Conservation (phyloP, 2,888 invertebrate species). For the Aethes cnicana region DNA sequence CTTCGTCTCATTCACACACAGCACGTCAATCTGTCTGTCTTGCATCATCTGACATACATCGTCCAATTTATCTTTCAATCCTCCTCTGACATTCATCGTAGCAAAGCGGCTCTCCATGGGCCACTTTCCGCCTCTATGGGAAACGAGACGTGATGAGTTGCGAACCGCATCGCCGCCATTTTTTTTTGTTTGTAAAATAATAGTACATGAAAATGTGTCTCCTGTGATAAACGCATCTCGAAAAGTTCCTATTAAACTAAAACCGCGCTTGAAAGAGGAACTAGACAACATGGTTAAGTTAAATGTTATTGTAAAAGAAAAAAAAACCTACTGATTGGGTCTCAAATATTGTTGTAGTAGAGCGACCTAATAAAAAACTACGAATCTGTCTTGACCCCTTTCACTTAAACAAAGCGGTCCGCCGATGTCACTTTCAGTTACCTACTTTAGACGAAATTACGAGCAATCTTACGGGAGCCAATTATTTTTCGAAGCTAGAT, state of each 20-base stretch:
- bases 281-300: conserved; percentile 13
- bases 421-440: conserved; percentile 28
- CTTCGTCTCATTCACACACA: too few relatives aligned
- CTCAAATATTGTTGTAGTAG: conserved; percentile 1
- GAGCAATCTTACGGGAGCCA: conserved; percentile 7
- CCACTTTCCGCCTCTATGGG: too few relatives aligned
- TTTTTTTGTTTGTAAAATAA: conserved; percentile 9
- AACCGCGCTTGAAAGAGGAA: conserved; percentile 3
- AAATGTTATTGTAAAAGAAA: conserved; percentile 15
- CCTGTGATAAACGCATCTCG: conserved; percentile 14
- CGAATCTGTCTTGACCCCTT: conserved; percentile 20
- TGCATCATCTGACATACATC: too few relatives aligned
- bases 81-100: too few relatives aligned
- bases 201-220: conserved; percentile 12
- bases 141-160: too few relatives aligned
- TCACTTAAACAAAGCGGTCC: conserved; percentile 25
- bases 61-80: too few relatives aligned
- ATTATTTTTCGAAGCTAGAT: conserved; percentile 27
- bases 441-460: conserved; percentile 31
- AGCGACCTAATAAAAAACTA: conserved; percentile 13
- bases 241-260: conserved; percentile 24
- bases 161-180: too few relatives aligned
- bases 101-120: too few relatives aligned
- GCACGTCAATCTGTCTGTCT: too few relatives aligned
- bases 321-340: conserved; percentile 24